Evolutionary conservation across 2,888 invertebrate genomes (phyloP).

Genomic region (Cryptocephalus primarius): DNA sequence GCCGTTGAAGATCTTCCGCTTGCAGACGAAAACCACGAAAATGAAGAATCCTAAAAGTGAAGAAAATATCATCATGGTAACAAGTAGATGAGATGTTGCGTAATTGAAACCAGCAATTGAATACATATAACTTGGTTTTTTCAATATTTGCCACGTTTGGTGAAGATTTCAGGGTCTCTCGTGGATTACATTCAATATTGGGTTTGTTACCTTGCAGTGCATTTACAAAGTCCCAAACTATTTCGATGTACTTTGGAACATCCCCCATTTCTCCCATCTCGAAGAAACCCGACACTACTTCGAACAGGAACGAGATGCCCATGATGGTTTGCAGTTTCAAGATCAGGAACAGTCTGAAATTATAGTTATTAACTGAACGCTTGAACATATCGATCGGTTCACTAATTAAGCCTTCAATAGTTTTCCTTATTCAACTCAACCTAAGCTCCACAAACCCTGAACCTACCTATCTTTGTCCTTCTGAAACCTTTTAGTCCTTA

Average conservation of each 20-base stretch:
- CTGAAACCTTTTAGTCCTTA: constrained; percentile 41
- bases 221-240: constrained; percentile 52
- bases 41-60: constrained; percentile 18
- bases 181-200: background rate
- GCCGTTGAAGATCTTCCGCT: constrained; percentile 12
- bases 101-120: too few relatives aligned
- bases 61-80: too few relatives aligned
- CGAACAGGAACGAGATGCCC: constrained; percentile 66
- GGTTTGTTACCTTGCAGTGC: constrained; percentile 49
- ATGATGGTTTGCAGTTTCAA: constrained; percentile 67
- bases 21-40: constrained; percentile 20
- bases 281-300: constrained; percentile 50
- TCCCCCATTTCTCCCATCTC: constrained; percentile 40
- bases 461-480: constrained; percentile 58
- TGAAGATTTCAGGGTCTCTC: too few relatives aligned
- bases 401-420: too few relatives aligned
- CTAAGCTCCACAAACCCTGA: too few relatives aligned
- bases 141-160: too few relatives aligned
- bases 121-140: too few relatives aligned
- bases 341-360: constrained; percentile 54
- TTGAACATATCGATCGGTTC: too few relatives aligned
- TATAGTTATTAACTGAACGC: constrained; percentile 11
- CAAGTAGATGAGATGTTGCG: too few relatives aligned
- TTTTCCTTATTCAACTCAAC: too few relatives aligned
- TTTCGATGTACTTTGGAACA: constrained; percentile 31